Base-by-base conservation (phyloP, 2,113 vertebrate genomes). In the Nycticorax nycticorax region DNA sequence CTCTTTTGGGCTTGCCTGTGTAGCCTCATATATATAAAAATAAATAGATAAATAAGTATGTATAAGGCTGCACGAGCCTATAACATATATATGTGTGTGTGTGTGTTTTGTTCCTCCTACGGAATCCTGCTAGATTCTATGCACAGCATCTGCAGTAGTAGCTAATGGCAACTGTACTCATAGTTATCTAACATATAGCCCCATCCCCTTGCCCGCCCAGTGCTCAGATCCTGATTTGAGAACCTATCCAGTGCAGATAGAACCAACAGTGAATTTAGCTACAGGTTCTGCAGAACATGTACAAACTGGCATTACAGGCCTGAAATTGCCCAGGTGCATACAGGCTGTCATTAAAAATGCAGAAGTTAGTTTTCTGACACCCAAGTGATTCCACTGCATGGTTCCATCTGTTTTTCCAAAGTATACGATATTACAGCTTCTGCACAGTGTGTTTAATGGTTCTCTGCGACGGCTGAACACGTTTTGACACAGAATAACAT, bases 351-450 rank as follows among this genome's bases (percentile, higher is more conserved):
- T 91, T 82, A 87, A 91, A 95, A 85, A 87, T 75, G 35, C 39
- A 56, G 23, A 78, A 84, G 60, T 67, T 87, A 47, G 22, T 96
- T 94, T 96, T 69, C 78, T 88, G 82, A 86, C 41, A 84, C 55
- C 41, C 59, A 83, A 60, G 47, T 86, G 89, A 83, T 85, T 95
- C 59, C 68, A 5, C 19, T 84, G 85, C 63, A 24, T 3, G 3
- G 10, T 75, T 96, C 78, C 92, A 94, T 94, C 88, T 90, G 88
- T 88, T 96, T 91, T 87, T 76, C 62, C 52, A 47, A 74, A 91
- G 37, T 22, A 30, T 74, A 19, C 12, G 62, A 37, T 47, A 28
- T 41, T 90, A 15, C 62, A 92, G 63, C 67, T 90, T 90, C 85
- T 90, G n/a, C 64, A 71, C 26, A 23, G 55, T 24, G 27, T 2